Conservation (phyloP, 2,797 vertebrate genomes). For the Cirrhinus molitorella region DNA sequence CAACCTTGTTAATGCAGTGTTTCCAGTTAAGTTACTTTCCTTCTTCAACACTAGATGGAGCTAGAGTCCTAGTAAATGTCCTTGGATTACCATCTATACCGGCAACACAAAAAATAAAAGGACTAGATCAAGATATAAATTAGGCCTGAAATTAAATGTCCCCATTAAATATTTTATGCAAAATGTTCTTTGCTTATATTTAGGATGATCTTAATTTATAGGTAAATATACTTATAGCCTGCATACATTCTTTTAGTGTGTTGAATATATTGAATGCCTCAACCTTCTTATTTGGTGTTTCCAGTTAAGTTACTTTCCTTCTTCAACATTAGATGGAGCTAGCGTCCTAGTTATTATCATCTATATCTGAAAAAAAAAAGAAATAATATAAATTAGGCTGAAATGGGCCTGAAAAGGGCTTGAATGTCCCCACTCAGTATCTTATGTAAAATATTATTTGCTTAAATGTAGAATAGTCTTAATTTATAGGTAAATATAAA, state of each 20-base stretch:
- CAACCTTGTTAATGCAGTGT: background rate
- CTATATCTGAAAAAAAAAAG: background rate
- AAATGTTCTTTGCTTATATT: background rate
- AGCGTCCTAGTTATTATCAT: background rate
- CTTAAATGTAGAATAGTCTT: no score
- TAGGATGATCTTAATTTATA: background rate
- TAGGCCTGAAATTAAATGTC: background rate
- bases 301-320: slow-evolving; percentile 1
- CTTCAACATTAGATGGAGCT: slow-evolving; percentile 24
- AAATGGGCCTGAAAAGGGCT: background rate
- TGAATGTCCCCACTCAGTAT: background rate
- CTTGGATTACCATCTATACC: background rate
- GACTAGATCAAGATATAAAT: background rate
- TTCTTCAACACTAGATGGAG: slow-evolving; percentile 26
- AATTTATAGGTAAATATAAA: background rate
- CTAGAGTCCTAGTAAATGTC: background rate
- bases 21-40: background rate
- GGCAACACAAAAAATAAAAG: background rate
- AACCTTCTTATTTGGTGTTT: background rate
- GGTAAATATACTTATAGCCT: no score
- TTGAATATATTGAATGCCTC: background rate
- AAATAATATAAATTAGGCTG: background rate
- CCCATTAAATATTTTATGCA: background rate
- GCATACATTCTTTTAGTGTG: background rate
- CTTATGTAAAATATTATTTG: background rate